phyloP scores from a whole-genome alignment of 2,113 vertebrate genomes.

The Manacus vitellinus region DNA sequence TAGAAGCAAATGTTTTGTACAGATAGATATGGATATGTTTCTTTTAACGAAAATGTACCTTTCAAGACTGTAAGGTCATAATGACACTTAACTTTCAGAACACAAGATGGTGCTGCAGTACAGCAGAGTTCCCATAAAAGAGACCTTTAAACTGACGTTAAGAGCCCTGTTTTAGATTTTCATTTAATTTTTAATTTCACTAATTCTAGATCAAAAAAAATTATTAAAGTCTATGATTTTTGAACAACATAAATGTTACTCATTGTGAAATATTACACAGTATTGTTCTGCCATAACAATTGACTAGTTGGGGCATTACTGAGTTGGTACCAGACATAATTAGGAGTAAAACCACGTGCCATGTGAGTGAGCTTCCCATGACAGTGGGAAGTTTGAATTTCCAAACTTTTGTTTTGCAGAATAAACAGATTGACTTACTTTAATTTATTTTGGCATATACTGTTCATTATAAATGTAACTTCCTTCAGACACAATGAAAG shows the following conservation, averaged over 20 bases:
- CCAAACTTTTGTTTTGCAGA: background rate
- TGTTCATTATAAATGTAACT: background rate
- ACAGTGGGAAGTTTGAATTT: background rate
- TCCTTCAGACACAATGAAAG: background rate
- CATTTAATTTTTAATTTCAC: background rate
- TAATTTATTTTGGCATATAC: background rate
- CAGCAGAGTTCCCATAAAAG: background rate
- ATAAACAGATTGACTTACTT: background rate
- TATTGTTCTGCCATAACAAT: background rate
- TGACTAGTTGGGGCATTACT: background rate
- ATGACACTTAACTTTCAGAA: background rate
- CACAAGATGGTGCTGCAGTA: conserved; percentile 68
- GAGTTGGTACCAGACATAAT: background rate
- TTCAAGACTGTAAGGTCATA: background rate
- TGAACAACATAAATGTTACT: background rate
- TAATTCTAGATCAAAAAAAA: background rate
- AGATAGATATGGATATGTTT: background rate
- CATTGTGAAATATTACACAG: background rate
- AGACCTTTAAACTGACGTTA: fast-evolving
- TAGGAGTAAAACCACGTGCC: background rate
- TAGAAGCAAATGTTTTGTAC: background rate
- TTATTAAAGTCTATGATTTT: background rate
- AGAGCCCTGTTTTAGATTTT: background rate
- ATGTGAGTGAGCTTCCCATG: background rate
- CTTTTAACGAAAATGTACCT: background rate